Evolutionary conservation across 53 echinoderm and acorn worm genomes (phyloP), one percentile per base, ranked within the genome.

Genomic region (Stichopus horrens): DNA sequence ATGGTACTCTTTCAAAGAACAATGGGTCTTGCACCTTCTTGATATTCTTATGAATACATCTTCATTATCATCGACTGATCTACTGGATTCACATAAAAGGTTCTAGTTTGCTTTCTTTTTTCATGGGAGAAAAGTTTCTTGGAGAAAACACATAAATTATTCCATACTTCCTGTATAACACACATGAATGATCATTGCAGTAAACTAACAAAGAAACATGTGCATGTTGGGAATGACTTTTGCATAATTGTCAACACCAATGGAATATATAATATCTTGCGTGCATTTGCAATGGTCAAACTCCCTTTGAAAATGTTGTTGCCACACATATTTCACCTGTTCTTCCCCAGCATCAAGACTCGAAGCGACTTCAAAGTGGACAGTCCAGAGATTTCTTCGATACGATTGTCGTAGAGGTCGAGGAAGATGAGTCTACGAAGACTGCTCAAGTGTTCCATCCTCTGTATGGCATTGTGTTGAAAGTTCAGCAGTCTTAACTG

Each of bases 311-410:
- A 11, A 67, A 67, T 65, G 14, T 1, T 67, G 68, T 37, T 37
- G 37, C 2, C 37, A 2, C 37, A 37, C 37, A 37, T 37, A 37
- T 37, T 7, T 53, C 22, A 96, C 99, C 94, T 96, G 90, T 99
- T 99, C 86, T 99, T 99, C 6, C 99, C 99, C 90, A 99, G 88
- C 99, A 99, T 99, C 9, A 99, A 91, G 18, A 99, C 99, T 85
- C 99, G 89, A 9, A 99, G 88, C 3, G 99, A 96, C 55, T 93
- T 94, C 63, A 99, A 73, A 68, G 92, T 92, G 9, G 90, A 94
- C 21, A 99, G 90, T 23, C 99, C 99, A 8, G 95, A 92, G 75
- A 99, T 99, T 79, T 92, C 96, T 84, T 99, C 96, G 58, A 99
- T 96, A 21, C 93, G 93, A 87, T 99, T 99, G 88, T 99, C 99